Base-by-base conservation (phyloP, 1,140 invertebrate genomes). In the Campodea augens region DNA sequence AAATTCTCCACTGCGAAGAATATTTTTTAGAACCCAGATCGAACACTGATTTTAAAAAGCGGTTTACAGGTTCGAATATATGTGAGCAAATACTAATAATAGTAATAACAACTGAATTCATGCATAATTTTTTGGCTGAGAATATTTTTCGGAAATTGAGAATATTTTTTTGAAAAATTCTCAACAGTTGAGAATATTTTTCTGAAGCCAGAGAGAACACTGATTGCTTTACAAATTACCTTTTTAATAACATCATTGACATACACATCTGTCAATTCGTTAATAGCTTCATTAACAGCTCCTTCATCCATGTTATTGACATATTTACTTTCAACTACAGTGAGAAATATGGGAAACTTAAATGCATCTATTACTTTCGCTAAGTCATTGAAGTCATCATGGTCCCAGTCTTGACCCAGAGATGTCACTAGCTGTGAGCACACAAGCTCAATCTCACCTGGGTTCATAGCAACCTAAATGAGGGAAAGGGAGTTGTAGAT, bases 241-340 rank as follows among this genome's bases (percentile, higher is more conserved):
- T 83, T 83, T 62, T 83, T 83, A n/a, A 85, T 72, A 27, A 82
- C 77, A 64, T 84, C 80, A 44, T 78, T 71, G 36, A 85, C 71
- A 44, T 79, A 81, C n/a, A 72, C 78, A 51, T 81, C 74, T 54
- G 78, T 75, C 15, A 85, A 66, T 52, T 81, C 78, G 39, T 78
- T 70, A 1, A 84, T 71, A 2, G 77, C 78, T 64, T 81, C 78
- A 0, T 68, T 62, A 4, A 85, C 54, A 1, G 76, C 77, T 29
- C 70, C 66, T 12, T 60, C 55, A 54, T 78, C 73, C 29, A 72
- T 54, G 44, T 68, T 67, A 25, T 55, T 49, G 20, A 71, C 65
- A 54, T 76, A 81, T 50, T 74, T 72, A 15, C 72, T 72, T 55
- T 82, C 77, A n/a, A 81, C 55, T 18, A 81, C 68, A n/a, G 74